These are phyloP conservation scores for Calameuta idolon DNA, from an alignment of 2,888 invertebrate species.

Conservation along the genomic window DNA sequence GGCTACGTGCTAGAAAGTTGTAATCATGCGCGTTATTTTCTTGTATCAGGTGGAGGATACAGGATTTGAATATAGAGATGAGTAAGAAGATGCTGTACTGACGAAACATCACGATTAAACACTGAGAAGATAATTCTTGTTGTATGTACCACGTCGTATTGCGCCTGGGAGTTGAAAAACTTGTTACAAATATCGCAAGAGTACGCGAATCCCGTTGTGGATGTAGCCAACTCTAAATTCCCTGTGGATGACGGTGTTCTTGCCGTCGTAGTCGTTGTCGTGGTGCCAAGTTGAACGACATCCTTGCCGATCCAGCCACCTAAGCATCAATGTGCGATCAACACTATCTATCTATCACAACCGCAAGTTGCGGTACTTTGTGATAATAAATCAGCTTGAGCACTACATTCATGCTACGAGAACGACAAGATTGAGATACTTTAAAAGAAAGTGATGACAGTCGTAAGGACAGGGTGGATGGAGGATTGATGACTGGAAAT, in stretches of 20 bases:
- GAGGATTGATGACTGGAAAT: not conserved
- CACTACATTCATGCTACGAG: constrained; percentile 63
- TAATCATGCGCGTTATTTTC: not conserved
- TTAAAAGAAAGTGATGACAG: not conserved
- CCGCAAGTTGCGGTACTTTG: constrained; percentile 53
- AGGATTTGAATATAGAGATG: not conserved
- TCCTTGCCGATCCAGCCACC: constrained; percentile 50
- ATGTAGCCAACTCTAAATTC: constrained; percentile 17
- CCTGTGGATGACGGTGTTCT: not conserved
- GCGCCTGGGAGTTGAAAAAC: constrained; percentile 61
- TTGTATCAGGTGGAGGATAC: not conserved
- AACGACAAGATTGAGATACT: not conserved
- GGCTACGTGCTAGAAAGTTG: constrained; percentile 52
- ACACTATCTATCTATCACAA: constrained; percentile 69
- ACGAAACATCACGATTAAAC: not conserved
- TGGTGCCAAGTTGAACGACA: not conserved
- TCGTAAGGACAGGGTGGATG: not conserved
- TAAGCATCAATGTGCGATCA: constrained; percentile 68
- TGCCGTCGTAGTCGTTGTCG: constrained; percentile 9
- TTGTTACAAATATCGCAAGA: constrained; percentile 61
- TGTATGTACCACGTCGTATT: constrained; percentile 58
- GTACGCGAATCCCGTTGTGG: constrained; percentile 43
- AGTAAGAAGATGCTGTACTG: not conserved
- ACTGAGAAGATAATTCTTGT: not conserved
- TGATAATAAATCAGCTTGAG: constrained; percentile 67